Base-by-base conservation (phyloP, 2,113 vertebrate genomes). In the Toxotes chatareus region DNA sequence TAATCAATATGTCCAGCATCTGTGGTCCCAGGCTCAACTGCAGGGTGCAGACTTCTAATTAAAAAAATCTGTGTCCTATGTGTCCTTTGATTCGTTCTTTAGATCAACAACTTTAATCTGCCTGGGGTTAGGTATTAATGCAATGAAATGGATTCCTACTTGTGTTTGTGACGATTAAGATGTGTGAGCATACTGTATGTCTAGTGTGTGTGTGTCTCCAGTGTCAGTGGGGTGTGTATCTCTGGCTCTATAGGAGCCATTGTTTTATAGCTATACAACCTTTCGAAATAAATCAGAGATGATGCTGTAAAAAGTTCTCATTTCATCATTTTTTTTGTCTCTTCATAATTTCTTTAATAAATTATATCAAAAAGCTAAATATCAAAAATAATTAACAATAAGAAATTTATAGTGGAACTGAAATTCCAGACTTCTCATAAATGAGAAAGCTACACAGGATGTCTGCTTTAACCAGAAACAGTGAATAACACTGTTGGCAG, bases 111-210 rank as follows among this genome's bases (percentile, higher is more conserved):
- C 38, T 57, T 82, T 89, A 86, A 90, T 95, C 94, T 94, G 73
- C 89, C 89, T 34, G 31, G 16, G 27, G 2, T 42, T n/a, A 14
- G 27, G 2, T 69, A 76, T 92, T 94, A 94, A 93, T 92, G 88
- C 82, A 86, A 89, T 92, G 91, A 91, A 90, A 95, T 94, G 91
- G 94, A 95, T 94, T 93, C 90, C 88, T 86, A 77, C 84, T 88
- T 79, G 91, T 94, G 42, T 78, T 83, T 66, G 91, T 90, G 92
- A 92, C 89, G 92, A 94, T 93, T 92, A 92, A 82, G 86, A 68
- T 91, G 90, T 89, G 19, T 64, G 27, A 79, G 59, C 38, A 14
- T 13, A 65, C 21, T 73, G 36, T 82, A 56, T 82, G 27, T 27
- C 1, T 46, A 61, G 16, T 66, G 44, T 64, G 36, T 64, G 36